Percentiles rank a stretch among this genome's conserved stretches.
Evolutionary conservation across 1,140 invertebrate species (phyloP).

Genomic region (Drosophila sechellia): DNA sequence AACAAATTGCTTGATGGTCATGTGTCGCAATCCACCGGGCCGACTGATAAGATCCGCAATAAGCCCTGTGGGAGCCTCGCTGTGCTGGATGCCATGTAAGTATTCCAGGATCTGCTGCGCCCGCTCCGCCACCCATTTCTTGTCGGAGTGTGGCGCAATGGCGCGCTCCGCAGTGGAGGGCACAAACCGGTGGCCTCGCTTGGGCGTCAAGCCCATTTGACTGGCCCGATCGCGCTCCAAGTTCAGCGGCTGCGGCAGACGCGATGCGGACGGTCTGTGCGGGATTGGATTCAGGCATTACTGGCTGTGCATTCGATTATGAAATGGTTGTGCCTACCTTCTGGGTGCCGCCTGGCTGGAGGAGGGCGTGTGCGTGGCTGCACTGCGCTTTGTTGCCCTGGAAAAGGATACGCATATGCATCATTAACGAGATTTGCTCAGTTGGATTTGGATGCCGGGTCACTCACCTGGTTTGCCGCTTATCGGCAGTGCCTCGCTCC

Average conservation of each 20-base stretch:
- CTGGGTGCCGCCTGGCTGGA: neutral
- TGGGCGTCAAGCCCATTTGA: conserved; percentile 37
- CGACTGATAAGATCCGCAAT: conserved; percentile 59
- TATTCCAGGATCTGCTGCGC: conserved; percentile 64
- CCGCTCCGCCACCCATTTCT: conserved; percentile 79
- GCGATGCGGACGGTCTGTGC: conserved; percentile 11
- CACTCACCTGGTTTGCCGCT: conserved; percentile 56
- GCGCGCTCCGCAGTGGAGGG: conserved; percentile 58
- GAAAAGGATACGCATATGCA: neutral
- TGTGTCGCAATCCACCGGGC: conserved; percentile 59
- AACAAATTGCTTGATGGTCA: conserved; percentile 80
- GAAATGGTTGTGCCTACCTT: neutral
- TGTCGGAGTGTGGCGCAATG: conserved; percentile 60
- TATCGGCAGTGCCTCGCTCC: conserved; percentile 27
- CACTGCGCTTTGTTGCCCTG: neutral
- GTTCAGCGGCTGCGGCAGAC: conserved; percentile 22
- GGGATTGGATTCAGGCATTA: neutral
- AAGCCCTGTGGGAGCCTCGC: conserved; percentile 9
- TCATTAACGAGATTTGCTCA: neutral
- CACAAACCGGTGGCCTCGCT: conserved; percentile 1
- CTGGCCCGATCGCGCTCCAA: conserved; percentile 35
- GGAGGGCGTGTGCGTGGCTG: conserved; percentile 20
- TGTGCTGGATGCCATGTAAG: conserved; percentile 31
- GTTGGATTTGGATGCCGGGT: neutral
- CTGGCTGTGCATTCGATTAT: too few relatives aligned